A percentile compares a stretch with the other conserved stretches of the same genome.
Evolutionary conservation across 2,113 vertebrate genomes (phyloP).

Genomic region (Lophochroa leadbeateri): DNA sequence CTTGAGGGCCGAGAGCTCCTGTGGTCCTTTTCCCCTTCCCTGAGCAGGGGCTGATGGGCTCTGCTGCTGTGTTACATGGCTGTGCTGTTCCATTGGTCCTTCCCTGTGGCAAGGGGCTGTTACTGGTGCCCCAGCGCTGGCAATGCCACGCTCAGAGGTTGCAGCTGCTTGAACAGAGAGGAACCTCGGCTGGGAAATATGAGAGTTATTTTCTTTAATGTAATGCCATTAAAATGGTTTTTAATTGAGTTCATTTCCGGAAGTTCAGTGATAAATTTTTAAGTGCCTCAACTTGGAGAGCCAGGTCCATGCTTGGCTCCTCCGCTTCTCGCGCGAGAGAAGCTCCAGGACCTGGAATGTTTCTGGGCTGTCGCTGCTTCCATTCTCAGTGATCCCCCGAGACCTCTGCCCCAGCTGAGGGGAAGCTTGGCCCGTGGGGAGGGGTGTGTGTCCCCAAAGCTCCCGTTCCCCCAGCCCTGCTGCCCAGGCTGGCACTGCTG

Average conservation of each 20-base stretch:
- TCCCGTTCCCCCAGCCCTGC: rapidly evolving
- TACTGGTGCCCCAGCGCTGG: background rate
- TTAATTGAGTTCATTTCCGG: constrained; percentile 8
- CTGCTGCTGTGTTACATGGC: rapidly evolving
- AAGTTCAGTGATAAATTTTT: background rate
- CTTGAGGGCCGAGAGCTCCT: rapidly evolving
- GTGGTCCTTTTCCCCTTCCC: background rate
- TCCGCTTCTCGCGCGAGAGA: rapidly evolving
- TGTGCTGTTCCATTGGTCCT: rapidly evolving
- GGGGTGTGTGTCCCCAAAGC: background rate
- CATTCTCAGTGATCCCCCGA: background rate
- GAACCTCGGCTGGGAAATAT: background rate
- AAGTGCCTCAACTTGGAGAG: background rate
- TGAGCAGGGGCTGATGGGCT: rapidly evolving
- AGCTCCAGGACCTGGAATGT: background rate
- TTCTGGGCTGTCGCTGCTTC: background rate
- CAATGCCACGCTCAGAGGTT: background rate
- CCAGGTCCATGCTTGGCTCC: background rate
- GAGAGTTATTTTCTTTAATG: background rate
- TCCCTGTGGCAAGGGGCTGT: background rate
- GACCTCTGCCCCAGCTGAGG: background rate
- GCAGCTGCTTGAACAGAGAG: background rate
- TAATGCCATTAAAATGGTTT: background rate
- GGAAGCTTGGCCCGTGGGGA: rapidly evolving
- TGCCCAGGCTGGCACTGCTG: background rate